Evolutionary conservation across 1,140 invertebrate genomes (phyloP).

Genomic region (Euwallacea similis): DNA sequence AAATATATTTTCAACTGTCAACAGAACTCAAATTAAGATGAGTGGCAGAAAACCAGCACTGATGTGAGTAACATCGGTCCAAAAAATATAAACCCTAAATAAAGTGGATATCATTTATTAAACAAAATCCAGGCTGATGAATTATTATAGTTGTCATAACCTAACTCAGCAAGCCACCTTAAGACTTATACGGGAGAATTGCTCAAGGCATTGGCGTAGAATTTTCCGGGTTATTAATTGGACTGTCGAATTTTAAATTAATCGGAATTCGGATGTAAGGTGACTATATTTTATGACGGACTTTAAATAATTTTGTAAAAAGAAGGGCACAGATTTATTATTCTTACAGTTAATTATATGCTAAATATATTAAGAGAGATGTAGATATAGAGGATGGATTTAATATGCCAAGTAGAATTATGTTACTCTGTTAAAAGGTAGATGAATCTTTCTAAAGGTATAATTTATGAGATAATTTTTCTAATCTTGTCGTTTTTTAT

Average conservation of each 20-base stretch:
- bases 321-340: not conserved
- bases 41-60: constrained; percentile 4
- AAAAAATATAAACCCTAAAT: constrained; percentile 23
- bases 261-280: not conserved
- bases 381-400: too few relatives aligned
- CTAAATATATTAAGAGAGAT: too few relatives aligned
- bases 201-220: not conserved
- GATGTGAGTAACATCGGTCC: constrained; percentile 3
- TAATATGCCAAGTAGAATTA: too few relatives aligned
- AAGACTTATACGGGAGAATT: constrained; percentile 7
- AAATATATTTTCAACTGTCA: not conserved
- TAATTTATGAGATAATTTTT: too few relatives aligned
- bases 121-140: constrained; percentile 26
- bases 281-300: not conserved
- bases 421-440: too few relatives aligned
- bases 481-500: not conserved
- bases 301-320: not conserved
- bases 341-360: too few relatives aligned
- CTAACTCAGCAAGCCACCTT: constrained; percentile 29
- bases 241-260: too few relatives aligned
- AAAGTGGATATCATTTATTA: constrained; percentile 26
- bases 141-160: constrained; percentile 27
- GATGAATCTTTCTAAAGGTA: too few relatives aligned
- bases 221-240: too few relatives aligned
- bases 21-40: constrained; percentile 5